Evolutionary conservation across 1,140 invertebrate genomes (phyloP), one percentile per base, ranked within the genome.

Genomic region (Hyles vespertilio): DNA sequence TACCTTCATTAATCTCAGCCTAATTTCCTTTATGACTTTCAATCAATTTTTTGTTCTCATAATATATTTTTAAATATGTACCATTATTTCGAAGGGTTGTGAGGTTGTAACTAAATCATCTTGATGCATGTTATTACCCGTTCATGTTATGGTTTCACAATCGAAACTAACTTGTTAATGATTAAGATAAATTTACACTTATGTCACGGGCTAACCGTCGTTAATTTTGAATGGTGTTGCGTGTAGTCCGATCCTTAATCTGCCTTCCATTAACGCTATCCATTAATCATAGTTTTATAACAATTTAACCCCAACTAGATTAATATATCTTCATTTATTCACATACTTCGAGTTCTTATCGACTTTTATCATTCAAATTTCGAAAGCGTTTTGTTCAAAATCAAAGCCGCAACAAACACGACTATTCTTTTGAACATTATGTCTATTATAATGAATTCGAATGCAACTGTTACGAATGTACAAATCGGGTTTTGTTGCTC

Each of bases 231-330:
- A 74, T 75, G 59, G 55, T 59, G 69, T 79, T 74, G 75, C 82
- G 72, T 81, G 79, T 71, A 74, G 75, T 63, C 74, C 74, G 70
- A 70, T 84, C 79, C 81, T 79, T 84, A 85, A 84, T 82, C 81
- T 79, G 72, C 63, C 71, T 72, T 78, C 81, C 80, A 87, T 87
- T 87, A 87, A 81, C 77, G 67, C 60, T 48, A 69, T 74, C 71
- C 82, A 88, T 88, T 88, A 83, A 88, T 88, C 85, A 87, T 85
- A 87, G 82, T 88, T 85, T 87, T 88, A 88, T 88, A 85, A 88
- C 78, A 84, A 85, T 88, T 86, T 88, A 88, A 84, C 81, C 83
- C 84, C 76, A 79, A 84, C 74, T 81, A 78, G 77, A 84, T 86
- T 84, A 86, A 88, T 88, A 88, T 82, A 88, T 88, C 81, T 87